Conservation (phyloP, 2,113 vertebrate species). For the Ceyx cyanopectus region DNA sequence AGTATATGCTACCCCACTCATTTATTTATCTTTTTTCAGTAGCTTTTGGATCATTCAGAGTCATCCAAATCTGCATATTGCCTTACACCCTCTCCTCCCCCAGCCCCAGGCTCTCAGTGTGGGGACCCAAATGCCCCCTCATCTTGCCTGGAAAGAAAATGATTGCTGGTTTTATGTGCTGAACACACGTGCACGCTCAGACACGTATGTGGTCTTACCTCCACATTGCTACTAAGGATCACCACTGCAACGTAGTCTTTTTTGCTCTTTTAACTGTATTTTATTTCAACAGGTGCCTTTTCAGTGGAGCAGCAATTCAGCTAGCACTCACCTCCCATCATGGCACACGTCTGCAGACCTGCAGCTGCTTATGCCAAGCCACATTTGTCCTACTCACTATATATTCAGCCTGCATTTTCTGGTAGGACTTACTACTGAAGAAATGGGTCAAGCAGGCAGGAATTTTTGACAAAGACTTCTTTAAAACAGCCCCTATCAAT, state of each 20-base stretch:
- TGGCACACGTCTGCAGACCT: constrained; percentile 55
- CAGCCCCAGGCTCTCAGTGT: background rate
- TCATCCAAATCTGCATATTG: background rate
- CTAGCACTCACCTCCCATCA: constrained; percentile 47
- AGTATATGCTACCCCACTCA: background rate
- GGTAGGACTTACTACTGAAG: background rate
- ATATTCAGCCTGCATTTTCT: constrained; percentile 15
- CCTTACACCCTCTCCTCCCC: background rate
- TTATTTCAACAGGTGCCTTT: constrained; percentile 57
- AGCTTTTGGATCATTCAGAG: background rate
- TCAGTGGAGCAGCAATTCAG: constrained; percentile 21
- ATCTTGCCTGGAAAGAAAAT: background rate
- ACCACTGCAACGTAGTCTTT: background rate
- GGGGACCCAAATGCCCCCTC: background rate
- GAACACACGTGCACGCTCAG: background rate
- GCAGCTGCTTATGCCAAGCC: constrained; percentile 36
- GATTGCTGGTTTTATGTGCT: background rate
- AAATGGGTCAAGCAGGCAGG: background rate
- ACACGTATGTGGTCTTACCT: background rate
- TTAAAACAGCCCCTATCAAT: constrained; percentile 42
- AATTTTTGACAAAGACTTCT: constrained; percentile 57
- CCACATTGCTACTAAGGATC: background rate
- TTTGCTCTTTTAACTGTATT: constrained; percentile 20
- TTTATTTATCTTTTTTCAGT: background rate
- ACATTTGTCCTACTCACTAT: constrained; percentile 32